phyloP scores from a whole-genome alignment of 2,797 vertebrate genomes.

The Sebastes kiyomatsui region DNA sequence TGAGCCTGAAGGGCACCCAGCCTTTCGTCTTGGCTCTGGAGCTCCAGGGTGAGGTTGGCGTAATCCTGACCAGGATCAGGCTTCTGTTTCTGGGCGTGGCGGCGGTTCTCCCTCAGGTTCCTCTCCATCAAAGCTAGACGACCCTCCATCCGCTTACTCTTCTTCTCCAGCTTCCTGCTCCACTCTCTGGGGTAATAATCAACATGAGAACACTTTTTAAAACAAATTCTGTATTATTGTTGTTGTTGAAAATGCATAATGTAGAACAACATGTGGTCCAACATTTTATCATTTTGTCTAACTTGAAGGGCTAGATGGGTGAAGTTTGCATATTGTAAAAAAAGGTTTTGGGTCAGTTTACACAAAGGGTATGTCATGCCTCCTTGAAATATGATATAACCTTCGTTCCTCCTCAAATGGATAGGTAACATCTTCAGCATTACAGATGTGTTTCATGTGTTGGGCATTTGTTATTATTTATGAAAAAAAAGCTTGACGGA shows the following conservation, averaged over 20 bases:
- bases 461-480: too few species aligned
- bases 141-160: conserved; percentile 62
- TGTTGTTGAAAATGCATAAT: neutral
- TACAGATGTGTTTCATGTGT: too few species aligned
- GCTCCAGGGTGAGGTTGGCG: conserved; percentile 63
- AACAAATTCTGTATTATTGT: neutral
- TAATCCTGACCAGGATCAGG: conserved; percentile 36
- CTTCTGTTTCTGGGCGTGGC: conserved; percentile 34
- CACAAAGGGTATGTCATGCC: too few species aligned
- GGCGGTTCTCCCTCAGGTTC: conserved; percentile 40
- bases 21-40: conserved; percentile 57
- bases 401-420: too few species aligned
- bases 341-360: too few species aligned
- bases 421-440: too few species aligned
- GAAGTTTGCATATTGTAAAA: neutral
- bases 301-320: neutral
- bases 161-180: conserved; percentile 71
- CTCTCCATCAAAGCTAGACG: conserved; percentile 72
- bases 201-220: neutral
- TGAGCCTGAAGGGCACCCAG: conserved; percentile 57
- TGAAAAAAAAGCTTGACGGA: too few species aligned
- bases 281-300: neutral
- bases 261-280: neutral
- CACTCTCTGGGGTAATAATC: conserved; percentile 43
- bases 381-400: too few species aligned